phyloP scores from a whole-genome alignment of 23 tunicate species.

The Styela clava region DNA sequence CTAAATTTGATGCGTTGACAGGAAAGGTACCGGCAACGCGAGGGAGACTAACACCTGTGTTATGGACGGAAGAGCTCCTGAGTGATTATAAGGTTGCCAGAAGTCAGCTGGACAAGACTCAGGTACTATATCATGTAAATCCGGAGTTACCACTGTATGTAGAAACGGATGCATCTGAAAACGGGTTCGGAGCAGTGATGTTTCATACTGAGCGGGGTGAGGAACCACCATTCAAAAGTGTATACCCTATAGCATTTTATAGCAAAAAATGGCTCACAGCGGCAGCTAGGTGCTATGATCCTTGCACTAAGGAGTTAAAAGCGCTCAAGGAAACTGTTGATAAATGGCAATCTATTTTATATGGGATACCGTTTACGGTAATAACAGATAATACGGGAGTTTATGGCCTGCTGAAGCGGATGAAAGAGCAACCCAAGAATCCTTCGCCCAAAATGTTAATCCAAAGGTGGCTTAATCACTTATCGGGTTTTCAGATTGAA shows the following conservation, averaged over 20 bases:
- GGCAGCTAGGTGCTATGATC: neutral
- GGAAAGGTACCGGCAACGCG: neutral
- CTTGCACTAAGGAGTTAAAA: neutral
- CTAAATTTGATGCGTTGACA: constrained; percentile 1
- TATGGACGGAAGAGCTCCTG: constrained; percentile 1
- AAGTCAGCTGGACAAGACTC: neutral
- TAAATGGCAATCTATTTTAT: neutral
- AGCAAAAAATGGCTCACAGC: constrained; percentile 17
- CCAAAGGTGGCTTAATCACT: constrained; percentile 15
- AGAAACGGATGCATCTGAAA: constrained; percentile 32
- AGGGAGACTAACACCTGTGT: neutral
- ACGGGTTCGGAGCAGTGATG: constrained; percentile 27
- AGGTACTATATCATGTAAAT: constrained; percentile 1
- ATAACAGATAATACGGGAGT: constrained; percentile 1
- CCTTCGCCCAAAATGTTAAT: neutral
- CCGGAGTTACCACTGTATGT: neutral
- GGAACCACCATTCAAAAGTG: neutral
- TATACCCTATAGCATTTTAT: constrained; percentile 26
- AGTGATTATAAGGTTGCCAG: neutral
- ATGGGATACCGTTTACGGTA: neutral
- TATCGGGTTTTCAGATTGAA: constrained; percentile 7
- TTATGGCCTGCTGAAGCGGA: neutral
- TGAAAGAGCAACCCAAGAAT: neutral
- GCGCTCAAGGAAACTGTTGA: neutral
- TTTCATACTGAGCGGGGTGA: constrained; percentile 20